Evolutionary conservation across 2,113 vertebrate genomes (phyloP), one percentile per base, ranked within the genome.

Genomic region (Hippotragus niger): DNA sequence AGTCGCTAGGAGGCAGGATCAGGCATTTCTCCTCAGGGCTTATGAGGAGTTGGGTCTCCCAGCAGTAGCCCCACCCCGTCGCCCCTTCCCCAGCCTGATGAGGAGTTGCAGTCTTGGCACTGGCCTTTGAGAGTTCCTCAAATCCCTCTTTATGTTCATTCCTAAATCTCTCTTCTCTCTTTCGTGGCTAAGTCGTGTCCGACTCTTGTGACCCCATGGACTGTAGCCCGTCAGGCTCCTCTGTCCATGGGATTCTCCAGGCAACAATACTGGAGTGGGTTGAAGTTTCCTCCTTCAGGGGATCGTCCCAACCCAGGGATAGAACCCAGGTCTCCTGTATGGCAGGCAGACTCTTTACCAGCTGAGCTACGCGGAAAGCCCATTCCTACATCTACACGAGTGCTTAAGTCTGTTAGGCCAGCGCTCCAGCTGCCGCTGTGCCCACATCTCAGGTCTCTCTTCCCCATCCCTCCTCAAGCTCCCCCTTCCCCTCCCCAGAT

Each of bases 381-480:
- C 60, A 21, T 88, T 71, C 40, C 21, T 36, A 36, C 23, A 11
- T 27, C 47, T 17, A 2, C 29, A 33, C 0, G 43, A 82, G 64
- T 21, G 17, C 3, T 3, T 31, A 14, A 45, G 31, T 90, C 40
- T 88, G 17, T 86, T 40, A 52, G 88, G 55, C 31, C 10, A 2
- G 8, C 21, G 13, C 40, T 25, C 83, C 21, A 58, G 53, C 14
- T 76, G 33, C 93, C 87, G 17, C 40, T 52, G 3, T 7, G 27
- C 43, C 36, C 58, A 57, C 2, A 57, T 9, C 25, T 40, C 57
- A 17, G 7, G 2, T 58, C 3, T 33, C 15, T 78, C 40, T 55
- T 50, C 17, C 10, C 14, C 6, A 5, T 1, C 16, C 9, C 9
- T 7, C 5, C 25, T 25, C 8, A 1, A 7, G 2, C 40, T 52